Evolutionary conservation across 1,140 invertebrate genomes (phyloP).

Genomic region (Cepaea nemoralis): DNA sequence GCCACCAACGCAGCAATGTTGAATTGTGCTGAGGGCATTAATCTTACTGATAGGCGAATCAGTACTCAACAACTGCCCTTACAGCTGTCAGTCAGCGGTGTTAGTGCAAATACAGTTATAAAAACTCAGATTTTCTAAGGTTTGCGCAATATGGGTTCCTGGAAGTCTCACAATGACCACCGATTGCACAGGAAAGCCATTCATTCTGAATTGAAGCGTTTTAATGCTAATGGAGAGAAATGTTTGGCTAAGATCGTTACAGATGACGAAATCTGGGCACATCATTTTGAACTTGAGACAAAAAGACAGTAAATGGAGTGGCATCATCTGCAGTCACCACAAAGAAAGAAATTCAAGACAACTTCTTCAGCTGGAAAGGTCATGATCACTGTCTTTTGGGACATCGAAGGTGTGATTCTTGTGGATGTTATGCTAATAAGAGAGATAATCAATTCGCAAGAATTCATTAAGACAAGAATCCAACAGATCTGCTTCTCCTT

Average conservation of each 20-base stretch:
- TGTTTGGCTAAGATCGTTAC: constrained; percentile 15
- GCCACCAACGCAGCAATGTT: too few species aligned
- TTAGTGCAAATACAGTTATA: constrained; percentile 9
- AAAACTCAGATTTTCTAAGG: constrained; percentile 2
- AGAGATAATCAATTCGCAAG: constrained; percentile 8
- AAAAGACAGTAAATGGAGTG: constrained; percentile 1
- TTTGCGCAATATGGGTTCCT: constrained; percentile 4
- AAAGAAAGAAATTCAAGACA: constrained; percentile 6
- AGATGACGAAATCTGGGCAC: constrained; percentile 8
- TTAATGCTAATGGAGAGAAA: neutral
- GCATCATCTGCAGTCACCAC: neutral
- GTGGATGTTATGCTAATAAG: neutral
- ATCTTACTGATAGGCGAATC: neutral
- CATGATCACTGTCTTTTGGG: constrained; percentile 6
- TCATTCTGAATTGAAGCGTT: neutral
- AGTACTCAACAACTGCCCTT: constrained; percentile 6
- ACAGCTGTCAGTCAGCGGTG: neutral
- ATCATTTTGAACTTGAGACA: constrained; percentile 16
- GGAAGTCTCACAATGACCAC: neutral
- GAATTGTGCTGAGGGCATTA: neutral
- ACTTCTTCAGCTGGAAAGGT: neutral
- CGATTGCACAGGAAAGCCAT: constrained; percentile 1
- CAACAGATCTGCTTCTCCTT: too few species aligned
- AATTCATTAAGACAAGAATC: constrained; percentile 6
- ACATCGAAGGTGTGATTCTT: constrained; percentile 10